Evolutionary conservation across 1,140 invertebrate genomes (phyloP).

Genomic region (Caenorhabditis inopinata): DNA sequence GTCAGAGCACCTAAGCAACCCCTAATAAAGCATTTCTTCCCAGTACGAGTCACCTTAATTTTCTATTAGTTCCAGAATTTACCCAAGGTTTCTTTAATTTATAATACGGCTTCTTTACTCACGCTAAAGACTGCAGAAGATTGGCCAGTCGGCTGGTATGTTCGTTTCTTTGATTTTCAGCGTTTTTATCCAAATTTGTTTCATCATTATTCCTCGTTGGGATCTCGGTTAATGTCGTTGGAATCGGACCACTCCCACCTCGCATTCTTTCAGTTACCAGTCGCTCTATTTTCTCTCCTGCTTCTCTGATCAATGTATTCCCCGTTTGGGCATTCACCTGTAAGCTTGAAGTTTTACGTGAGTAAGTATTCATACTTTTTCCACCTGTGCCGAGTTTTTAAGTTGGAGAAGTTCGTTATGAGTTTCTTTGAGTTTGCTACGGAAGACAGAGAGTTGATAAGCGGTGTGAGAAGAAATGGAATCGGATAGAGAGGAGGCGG

Average conservation of each 20-base stretch:
- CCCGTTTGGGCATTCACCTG: slow-evolving; percentile 44
- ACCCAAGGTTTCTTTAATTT: no score
- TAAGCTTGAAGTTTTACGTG: not conserved
- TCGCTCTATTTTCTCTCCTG: slow-evolving; percentile 36
- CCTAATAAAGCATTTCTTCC: no score
- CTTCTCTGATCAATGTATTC: slow-evolving; percentile 20
- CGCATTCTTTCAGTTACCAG: slow-evolving; percentile 14
- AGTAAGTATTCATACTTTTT: not conserved
- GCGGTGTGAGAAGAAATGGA: slow-evolving; percentile 35
- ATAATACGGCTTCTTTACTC: no score
- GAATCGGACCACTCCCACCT: not conserved
- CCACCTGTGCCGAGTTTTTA: slow-evolving; percentile 42
- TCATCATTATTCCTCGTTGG: not conserved
- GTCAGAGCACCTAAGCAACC: no score
- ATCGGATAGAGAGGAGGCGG: slow-evolving; percentile 34
- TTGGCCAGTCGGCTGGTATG: slow-evolving; percentile 39
- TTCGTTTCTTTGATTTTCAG: not conserved
- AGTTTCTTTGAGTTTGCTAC: slow-evolving; percentile 30
- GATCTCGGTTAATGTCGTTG: not conserved
- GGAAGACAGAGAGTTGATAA: slow-evolving; percentile 29
- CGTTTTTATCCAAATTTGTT: not conserved
- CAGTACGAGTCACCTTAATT: no score
- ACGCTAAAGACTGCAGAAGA: slow-evolving; percentile 42
- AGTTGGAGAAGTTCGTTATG: slow-evolving; percentile 33
- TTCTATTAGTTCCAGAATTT: no score